Evolutionary conservation across 2,888 invertebrate species (phyloP).

Genomic region (Ochlodes sylvanus): DNA sequence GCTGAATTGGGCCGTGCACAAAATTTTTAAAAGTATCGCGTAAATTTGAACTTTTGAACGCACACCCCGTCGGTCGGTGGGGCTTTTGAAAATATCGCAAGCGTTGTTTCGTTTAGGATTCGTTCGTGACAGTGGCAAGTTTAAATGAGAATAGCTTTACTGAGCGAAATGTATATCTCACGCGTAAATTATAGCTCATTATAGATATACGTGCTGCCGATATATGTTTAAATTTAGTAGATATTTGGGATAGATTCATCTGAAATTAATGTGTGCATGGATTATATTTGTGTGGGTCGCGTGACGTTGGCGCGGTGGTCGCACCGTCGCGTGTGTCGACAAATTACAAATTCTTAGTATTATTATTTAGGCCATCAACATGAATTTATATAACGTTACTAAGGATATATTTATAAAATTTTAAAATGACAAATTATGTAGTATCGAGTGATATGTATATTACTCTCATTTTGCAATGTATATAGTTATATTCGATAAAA

Average conservation of each 20-base stretch:
- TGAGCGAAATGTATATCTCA: slow-evolving; percentile 69
- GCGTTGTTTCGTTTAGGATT: slow-evolving; percentile 47
- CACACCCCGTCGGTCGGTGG: slow-evolving; percentile 53
- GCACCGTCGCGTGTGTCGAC: slow-evolving; percentile 4
- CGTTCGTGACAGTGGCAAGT: slow-evolving; percentile 52
- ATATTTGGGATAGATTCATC: slow-evolving; percentile 58
- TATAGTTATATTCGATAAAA: slow-evolving; percentile 73
- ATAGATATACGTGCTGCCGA: slow-evolving; percentile 66
- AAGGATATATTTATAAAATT: slow-evolving; percentile 72
- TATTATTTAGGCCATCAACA: slow-evolving; percentile 78
- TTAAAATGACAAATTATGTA: slow-evolving; percentile 81
- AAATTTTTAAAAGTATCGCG: slow-evolving; percentile 38
- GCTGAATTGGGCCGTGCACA: slow-evolving; percentile 29
- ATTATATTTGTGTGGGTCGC: slow-evolving; percentile 19
- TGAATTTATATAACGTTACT: slow-evolving; percentile 75
- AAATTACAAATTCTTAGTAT: slow-evolving; percentile 57
- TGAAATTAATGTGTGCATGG: slow-evolving; percentile 45
- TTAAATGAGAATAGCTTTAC: slow-evolving; percentile 62
- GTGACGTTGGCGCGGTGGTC: background rate
- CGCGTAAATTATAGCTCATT: slow-evolving; percentile 71
- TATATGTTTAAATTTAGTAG: slow-evolving; percentile 60
- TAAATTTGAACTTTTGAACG: slow-evolving; percentile 56
- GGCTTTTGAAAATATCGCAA: slow-evolving; percentile 70
- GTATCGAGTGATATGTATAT: slow-evolving; percentile 66
- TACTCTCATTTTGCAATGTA: slow-evolving; percentile 80